Base-by-base conservation (phyloP, 2,888 invertebrate species). In the Napeogenes sylphis region DNA sequence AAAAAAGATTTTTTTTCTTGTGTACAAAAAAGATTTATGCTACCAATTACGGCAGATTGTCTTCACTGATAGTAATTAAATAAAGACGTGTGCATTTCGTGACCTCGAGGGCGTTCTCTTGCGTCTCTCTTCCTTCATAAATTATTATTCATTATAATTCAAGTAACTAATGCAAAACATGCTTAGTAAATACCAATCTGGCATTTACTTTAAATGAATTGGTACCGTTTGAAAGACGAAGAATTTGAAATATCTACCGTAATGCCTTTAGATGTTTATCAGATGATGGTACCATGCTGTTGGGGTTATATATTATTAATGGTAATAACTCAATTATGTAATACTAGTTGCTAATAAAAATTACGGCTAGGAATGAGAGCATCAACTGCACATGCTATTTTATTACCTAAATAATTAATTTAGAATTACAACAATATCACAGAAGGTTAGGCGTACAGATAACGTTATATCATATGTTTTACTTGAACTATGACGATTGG, bases 31-130 rank as follows among this genome's bases (percentile, higher is more conserved):
- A 77, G 79, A 81, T 81, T 79, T 77, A 76, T 79, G 79, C 78
- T 77, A 80, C 80, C 82, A 85, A 81, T 84, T 80, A 83, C 74
- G 71, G 70, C 66, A 70, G 87, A 87, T 87, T 77, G 83, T 85
- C 82, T 85, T 84, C 85, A 80, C 67, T 70, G 87, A 87, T 87
- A 83, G 79, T 73, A 76, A 70, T 78, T 79, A 81, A 84, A 86
- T 85, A 79, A 86, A 86, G 85, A 84, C 82, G 82, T 81, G 76
- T 77, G 74, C 71, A 67, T 72, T 69, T 78, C 81, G 81, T 84
- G 84, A 81, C 80, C 73, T 68, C 72, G 69, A 68, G 72, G 74
- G 71, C 74, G 75, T 75, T 67, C 67, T 67, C 64, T 70, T 12
- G 56, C 55, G 56, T 61, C 59, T 66, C 61, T 59, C 59, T 61